Evolutionary conservation across 2,113 vertebrate genomes (phyloP), one percentile per base, ranked within the genome.

Genomic region (Sakesphorus luctuosus): DNA sequence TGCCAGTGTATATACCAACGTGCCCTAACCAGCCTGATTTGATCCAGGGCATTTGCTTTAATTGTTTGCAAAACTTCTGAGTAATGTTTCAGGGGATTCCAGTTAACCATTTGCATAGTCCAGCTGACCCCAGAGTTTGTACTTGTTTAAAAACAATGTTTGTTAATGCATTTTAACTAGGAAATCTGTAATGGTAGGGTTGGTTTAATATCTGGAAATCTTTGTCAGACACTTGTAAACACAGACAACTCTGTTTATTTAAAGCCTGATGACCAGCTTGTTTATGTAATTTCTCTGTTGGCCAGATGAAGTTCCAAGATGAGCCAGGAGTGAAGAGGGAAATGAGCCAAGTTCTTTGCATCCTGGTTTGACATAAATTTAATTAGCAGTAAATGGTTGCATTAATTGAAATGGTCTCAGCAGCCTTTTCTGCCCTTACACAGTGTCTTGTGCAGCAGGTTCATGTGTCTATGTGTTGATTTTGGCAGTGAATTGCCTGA

Each of bases 171-270:
- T 73, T 91, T 89, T 79, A 91, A 85, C 91, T 58, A 59, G 59
- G 1, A 5, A 62, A 76, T 93, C 87, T 93, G 67, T 88, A 88
- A 59, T 68, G 52, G 14, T 84, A 50, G 35, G 7, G 7, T 79
- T 66, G 73, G 47, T 89, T 94, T 94, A 55, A 84, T 71, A 79
- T 93, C 61, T 96, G 86, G 76, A 93, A 89, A 68, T 77, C 75
- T 93, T 94, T 67, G 74, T 91, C 77, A 76, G 66, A 61, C 62
- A 13, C 49, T 95, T 87, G 53, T 94, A 94, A 94, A 95, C 53
- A 71, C 71, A 87, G 79, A 72, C 84, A 74, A 72, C 44, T 90
- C 50, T 94, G 68, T 94, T 93, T 93, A 71, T 94, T 90, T 94
- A 92, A 96, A 93, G 43, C 88, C 43, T 1, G 2, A 13, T 92